Evolutionary conservation across 1,140 invertebrate genomes (phyloP).

Genomic region (Cylas formicarius): DNA sequence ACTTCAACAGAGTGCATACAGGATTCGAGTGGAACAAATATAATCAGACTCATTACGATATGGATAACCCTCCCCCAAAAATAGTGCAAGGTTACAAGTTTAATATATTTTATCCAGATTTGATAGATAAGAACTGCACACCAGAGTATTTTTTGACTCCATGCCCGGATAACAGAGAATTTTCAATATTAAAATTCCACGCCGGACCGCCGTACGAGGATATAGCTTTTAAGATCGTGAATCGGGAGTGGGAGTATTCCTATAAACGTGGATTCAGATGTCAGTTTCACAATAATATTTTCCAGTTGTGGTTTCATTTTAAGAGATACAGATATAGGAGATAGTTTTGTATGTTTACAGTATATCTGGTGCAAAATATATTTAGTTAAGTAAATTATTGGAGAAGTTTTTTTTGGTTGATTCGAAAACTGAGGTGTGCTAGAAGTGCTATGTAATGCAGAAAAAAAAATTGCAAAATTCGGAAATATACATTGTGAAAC

Average conservation of each 20-base stretch:
- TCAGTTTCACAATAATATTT: slow-evolving; percentile 99
- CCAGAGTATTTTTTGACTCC: slow-evolving; percentile 91
- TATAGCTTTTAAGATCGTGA: slow-evolving; percentile 99
- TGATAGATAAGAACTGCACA: slow-evolving; percentile 91
- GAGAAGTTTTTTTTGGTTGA: no score
- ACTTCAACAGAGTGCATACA: slow-evolving; percentile 93
- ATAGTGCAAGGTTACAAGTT: slow-evolving; percentile 99
- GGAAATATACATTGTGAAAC: no score
- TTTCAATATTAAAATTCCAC: slow-evolving; percentile 89
- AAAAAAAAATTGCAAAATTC: no score
- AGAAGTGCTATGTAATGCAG: no score
- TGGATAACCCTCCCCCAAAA: slow-evolving; percentile 99
- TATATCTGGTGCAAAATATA: no score
- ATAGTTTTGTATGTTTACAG: no score
- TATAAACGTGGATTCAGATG: slow-evolving; percentile 97
- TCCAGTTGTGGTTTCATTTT: slow-evolving; percentile 99
- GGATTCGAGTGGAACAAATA: slow-evolving; percentile 99
- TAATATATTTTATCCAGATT: slow-evolving; percentile 99
- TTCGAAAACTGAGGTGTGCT: no score
- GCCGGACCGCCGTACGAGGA: slow-evolving; percentile 99
- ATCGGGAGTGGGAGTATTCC: slow-evolving; percentile 98
- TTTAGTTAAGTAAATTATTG: no score
- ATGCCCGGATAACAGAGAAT: slow-evolving; percentile 88
- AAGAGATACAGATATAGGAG: slow-evolving; percentile 94
- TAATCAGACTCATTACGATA: slow-evolving; percentile 99